Conservation (phyloP, 2,888 invertebrate genomes). For the Halictus ligatus region DNA sequence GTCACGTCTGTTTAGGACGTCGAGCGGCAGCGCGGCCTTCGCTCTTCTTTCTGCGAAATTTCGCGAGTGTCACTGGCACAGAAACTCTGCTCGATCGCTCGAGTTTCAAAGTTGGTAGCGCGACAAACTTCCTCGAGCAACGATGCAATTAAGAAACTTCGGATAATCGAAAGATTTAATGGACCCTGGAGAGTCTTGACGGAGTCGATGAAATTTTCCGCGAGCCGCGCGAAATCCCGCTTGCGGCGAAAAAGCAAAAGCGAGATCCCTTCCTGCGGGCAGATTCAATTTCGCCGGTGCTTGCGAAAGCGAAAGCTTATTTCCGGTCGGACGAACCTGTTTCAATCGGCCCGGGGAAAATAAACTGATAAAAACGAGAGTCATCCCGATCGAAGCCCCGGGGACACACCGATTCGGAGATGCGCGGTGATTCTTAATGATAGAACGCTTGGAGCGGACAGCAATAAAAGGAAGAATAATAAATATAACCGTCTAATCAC, state of each 20-base stretch:
- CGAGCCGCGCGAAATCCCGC: background rate
- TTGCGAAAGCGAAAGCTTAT: conserved; percentile 6
- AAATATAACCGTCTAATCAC: background rate
- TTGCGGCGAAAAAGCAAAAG: background rate
- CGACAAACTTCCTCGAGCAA: background rate
- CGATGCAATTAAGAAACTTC: background rate
- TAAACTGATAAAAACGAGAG: conserved; percentile 8
- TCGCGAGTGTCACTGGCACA: background rate
- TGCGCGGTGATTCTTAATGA: background rate
- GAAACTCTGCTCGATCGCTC: background rate
- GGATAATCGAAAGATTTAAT: background rate
- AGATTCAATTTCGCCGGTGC: background rate
- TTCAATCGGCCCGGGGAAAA: background rate
- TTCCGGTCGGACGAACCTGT: background rate
- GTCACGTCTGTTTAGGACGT: background rate
- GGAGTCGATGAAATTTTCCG: background rate
- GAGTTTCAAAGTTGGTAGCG: background rate
- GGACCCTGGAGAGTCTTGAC: background rate
- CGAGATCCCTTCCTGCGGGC: background rate
- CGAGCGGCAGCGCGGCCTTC: background rate
- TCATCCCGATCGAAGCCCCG: background rate
- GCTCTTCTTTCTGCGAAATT: background rate
- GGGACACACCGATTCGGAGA: background rate
- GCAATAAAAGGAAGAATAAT: background rate
- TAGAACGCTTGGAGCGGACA: background rate